Evolutionary conservation across 2,797 vertebrate species (phyloP), one percentile per base, ranked within the genome.

Genomic region (Botia kubotai): DNA sequence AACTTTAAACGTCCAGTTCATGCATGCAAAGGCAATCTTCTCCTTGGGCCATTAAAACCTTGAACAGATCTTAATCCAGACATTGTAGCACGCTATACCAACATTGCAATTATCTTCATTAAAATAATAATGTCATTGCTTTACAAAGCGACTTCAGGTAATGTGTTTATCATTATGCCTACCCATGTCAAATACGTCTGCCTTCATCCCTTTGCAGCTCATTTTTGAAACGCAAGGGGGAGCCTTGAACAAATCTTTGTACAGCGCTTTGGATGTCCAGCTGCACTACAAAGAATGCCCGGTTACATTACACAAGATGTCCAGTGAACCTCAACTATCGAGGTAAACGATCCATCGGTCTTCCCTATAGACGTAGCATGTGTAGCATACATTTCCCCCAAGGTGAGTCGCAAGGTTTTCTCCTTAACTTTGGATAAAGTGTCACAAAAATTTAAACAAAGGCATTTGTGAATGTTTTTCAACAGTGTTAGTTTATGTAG

Each of bases 151-250:
- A 60, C 7, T 39, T 5, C 26, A 60, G 8, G 21, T 60, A 33
- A 14, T 67, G 5, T 66, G 60, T 23, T 26, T 19, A 21, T 33
- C 8, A 76, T 33, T 75, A 43, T 0, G 17, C 12, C 33, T 19
- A 5, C 17, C 19, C 33, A n/a, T 66, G n/a, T 66, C 8, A 1
- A 3, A 19, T 6, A 33, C 29, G 33, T 8, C 1, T 39, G 33
- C 19, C 17, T 21, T 43, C 19, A 14, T 67, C 17, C 62, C 19
- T 23, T 57, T 72, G 65, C 80, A 82, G 36, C 87, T 88, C 85
- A 21, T 62, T 13, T 0, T 14, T n/a, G 83, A 81, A 71, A 70
- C 94, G 75, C 88, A 86, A 93, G 93, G 89, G 92, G 92, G 93
- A 90, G 82, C 76, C 83, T 85, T 85, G 78, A 86, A 71, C 90